phyloP scores from a whole-genome alignment of 2,888 invertebrate species.

The Drosophila algonquin region DNA sequence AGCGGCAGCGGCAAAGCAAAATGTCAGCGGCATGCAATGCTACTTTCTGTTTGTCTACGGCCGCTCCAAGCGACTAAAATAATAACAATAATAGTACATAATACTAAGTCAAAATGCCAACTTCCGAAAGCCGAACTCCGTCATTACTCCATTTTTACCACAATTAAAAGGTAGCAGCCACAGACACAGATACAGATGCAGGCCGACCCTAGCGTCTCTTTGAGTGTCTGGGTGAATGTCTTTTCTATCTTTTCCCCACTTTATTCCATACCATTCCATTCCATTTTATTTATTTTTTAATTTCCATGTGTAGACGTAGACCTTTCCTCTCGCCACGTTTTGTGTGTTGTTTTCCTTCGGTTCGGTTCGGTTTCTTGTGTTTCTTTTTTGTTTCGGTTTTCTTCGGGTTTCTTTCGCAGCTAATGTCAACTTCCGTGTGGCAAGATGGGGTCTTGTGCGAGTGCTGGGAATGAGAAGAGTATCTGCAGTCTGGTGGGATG shows the following conservation, averaged over 20 bases:
- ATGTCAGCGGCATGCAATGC: constrained; percentile 43
- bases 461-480: not conserved
- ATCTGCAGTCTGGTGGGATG: not conserved
- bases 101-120: constrained; percentile 69
- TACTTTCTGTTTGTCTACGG: constrained; percentile 68
- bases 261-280: constrained; percentile 23
- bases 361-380: not conserved
- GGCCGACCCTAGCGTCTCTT: constrained; percentile 13
- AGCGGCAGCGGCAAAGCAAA: constrained; percentile 6
- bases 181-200: not conserved
- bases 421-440: constrained; percentile 33
- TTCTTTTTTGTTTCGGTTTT: not conserved
- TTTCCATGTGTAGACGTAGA: constrained; percentile 28
- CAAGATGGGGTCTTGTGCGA: not conserved
- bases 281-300: constrained; percentile 35
- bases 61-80: constrained; percentile 57
- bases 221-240: constrained; percentile 45
- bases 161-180: constrained; percentile 61
- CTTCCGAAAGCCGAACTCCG: constrained; percentile 65
- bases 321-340: constrained; percentile 29
- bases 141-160: constrained; percentile 67
- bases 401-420: constrained; percentile 2
- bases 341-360: constrained; percentile 20
- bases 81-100: constrained; percentile 72
- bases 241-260: constrained; percentile 33